Evolutionary conservation across 1,140 invertebrate species (phyloP).

Genomic region (Drosophila orena): DNA sequence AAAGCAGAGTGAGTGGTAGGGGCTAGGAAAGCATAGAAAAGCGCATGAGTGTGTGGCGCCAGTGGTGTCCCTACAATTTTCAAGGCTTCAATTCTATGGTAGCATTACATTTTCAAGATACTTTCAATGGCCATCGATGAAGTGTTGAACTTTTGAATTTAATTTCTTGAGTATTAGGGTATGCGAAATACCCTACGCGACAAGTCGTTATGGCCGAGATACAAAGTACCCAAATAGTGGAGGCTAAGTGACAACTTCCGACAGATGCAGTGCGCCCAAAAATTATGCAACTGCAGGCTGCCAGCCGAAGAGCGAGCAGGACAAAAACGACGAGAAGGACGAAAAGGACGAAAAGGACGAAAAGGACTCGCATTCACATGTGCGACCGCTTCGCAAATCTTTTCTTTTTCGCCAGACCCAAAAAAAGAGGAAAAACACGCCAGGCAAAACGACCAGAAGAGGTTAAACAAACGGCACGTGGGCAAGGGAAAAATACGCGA

Average conservation of each 20-base stretch:
- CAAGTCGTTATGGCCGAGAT: background rate
- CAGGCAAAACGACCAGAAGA: background rate
- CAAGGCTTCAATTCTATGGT: no score
- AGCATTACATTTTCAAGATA: background rate
- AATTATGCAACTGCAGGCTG: slow-evolving; percentile 64
- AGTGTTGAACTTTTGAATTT: background rate
- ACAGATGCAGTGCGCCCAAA: slow-evolving; percentile 51
- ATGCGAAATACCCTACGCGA: background rate
- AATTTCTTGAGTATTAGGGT: no score
- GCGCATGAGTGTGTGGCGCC: background rate
- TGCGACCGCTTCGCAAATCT: slow-evolving; percentile 73
- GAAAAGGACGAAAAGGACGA: slow-evolving; percentile 1
- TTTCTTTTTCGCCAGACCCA: slow-evolving; percentile 45
- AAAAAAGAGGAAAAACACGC: background rate
- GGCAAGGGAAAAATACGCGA: slow-evolving; percentile 68
- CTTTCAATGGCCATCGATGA: background rate
- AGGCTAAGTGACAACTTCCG: slow-evolving; percentile 39
- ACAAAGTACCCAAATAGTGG: background rate
- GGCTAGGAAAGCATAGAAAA: background rate
- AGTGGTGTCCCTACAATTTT: background rate
- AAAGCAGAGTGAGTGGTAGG: background rate
- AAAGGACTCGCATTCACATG: slow-evolving; percentile 42
- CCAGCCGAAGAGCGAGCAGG: background rate
- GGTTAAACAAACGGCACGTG: slow-evolving; percentile 50
- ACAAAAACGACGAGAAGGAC: slow-evolving; percentile 5